Percentiles rank a stretch among this genome's conserved stretches.
phyloP scores from a whole-genome alignment of 2,888 invertebrate species.

The Carabus problematicus region DNA sequence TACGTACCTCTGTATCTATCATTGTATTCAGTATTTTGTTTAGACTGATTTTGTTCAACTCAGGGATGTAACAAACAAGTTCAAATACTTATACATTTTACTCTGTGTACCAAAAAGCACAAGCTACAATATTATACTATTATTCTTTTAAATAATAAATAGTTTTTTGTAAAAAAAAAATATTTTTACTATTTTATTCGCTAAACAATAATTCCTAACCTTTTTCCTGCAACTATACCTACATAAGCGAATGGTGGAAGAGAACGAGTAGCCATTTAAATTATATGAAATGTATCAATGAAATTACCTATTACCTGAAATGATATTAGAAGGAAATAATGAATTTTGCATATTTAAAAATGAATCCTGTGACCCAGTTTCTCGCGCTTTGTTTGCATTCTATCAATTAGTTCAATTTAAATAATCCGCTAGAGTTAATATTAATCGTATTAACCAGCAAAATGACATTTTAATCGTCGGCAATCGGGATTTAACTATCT shows the following conservation, averaged over 20 bases:
- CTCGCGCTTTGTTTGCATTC: not conserved
- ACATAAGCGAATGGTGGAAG: too few species aligned
- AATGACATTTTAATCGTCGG: constrained; percentile 36
- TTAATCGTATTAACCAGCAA: not conserved
- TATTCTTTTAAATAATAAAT: constrained; percentile 37
- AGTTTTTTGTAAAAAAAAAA: constrained; percentile 35
- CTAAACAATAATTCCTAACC: too few species aligned
- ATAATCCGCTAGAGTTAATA: not conserved
- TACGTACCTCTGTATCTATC: not conserved
- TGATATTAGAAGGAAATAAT: too few species aligned
- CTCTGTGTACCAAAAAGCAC: constrained; percentile 23
- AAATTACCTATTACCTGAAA: too few species aligned
- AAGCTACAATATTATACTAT: constrained; percentile 13
- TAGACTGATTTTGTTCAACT: constrained; percentile 55
- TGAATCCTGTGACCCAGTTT: too few species aligned
- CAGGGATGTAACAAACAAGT: constrained; percentile 50
- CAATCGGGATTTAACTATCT: constrained; percentile 35
- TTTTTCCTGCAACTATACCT: too few species aligned
- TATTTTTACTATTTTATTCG: not conserved
- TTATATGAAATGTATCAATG: too few species aligned
- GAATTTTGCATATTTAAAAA: too few species aligned
- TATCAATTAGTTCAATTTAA: constrained; percentile 10
- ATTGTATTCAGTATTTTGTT: constrained; percentile 46
- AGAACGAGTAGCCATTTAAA: too few species aligned
- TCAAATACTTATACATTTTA: constrained; percentile 34